Conservation (phyloP, 2,113 vertebrate species). For the Lanius ludovicianus region DNA sequence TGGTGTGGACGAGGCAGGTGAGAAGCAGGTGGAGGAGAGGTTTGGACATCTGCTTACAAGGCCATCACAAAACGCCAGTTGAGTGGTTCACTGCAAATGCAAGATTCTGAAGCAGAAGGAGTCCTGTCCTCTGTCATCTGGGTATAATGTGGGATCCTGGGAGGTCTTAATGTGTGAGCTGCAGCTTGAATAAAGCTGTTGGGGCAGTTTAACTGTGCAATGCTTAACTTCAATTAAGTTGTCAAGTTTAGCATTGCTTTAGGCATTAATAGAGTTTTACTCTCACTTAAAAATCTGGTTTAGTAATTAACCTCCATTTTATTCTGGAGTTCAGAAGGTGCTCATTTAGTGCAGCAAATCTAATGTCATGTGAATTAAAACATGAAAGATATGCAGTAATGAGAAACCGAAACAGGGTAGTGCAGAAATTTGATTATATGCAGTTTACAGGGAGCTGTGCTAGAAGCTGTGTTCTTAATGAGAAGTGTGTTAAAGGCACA, state of each 20-base stretch:
- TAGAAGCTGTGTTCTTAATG: neutral
- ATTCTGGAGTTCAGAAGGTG: slow-evolving; percentile 50
- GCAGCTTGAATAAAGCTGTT: slow-evolving; percentile 20
- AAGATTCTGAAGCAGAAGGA: neutral
- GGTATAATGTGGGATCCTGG: neutral
- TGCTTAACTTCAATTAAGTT: slow-evolving; percentile 50
- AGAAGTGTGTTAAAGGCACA: neutral
- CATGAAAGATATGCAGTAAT: slow-evolving; percentile 40
- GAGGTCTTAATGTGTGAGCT: neutral
- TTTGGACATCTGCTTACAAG: neutral
- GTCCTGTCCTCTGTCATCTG: neutral
- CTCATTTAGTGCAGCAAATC: slow-evolving; percentile 28
- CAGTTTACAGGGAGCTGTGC: neutral
- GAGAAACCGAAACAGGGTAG: slow-evolving; percentile 21
- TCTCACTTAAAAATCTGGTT: slow-evolving; percentile 58
- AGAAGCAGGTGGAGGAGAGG: neutral
- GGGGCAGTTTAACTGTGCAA: slow-evolving; percentile 38
- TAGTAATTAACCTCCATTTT: slow-evolving; percentile 62
- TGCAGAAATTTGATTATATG: slow-evolving; percentile 33
- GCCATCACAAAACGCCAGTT: neutral
- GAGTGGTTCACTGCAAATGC: neutral
- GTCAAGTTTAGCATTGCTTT: slow-evolving; percentile 54
- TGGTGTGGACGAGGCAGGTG: neutral
- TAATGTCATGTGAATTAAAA: slow-evolving; percentile 54
- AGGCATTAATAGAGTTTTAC: slow-evolving; percentile 62